Percentiles rank a stretch among this genome's conserved stretches.
Evolutionary conservation across 2,113 vertebrate genomes (phyloP).

Genomic region (Sclerurus mexicanus): DNA sequence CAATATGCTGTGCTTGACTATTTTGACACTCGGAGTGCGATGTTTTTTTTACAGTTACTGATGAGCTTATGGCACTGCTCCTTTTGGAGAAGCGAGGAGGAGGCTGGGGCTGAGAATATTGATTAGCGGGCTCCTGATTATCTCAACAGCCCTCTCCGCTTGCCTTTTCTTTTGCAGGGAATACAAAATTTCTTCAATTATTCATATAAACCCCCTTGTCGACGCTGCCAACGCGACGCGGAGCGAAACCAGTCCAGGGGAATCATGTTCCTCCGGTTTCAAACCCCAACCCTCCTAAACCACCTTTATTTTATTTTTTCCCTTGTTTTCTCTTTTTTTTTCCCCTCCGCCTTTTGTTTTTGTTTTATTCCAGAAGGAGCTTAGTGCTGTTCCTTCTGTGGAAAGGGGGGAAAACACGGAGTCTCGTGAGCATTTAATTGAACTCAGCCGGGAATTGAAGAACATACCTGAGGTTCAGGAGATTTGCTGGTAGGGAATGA

Average conservation of each 20-base stretch:
- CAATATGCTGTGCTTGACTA: slow-evolving; percentile 79
- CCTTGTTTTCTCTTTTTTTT: background rate
- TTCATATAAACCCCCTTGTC: slow-evolving; percentile 83
- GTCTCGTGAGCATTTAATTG: slow-evolving; percentile 92
- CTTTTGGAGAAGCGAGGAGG: slow-evolving; percentile 72
- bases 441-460: slow-evolving; percentile 94
- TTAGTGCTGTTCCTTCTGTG: slow-evolving; percentile 83
- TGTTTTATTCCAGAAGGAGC: slow-evolving; percentile 87
- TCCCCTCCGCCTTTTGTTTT: slow-evolving; percentile 32
- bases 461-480: slow-evolving; percentile 92
- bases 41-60: slow-evolving; percentile 81
- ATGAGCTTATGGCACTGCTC: slow-evolving; percentile 80
- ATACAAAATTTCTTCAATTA: slow-evolving; percentile 87
- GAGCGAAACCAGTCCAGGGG: slow-evolving; percentile 63
- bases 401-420: slow-evolving; percentile 74
- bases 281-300: background rate
- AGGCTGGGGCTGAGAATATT: slow-evolving; percentile 76
- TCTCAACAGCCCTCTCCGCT: slow-evolving; percentile 79
- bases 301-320: slow-evolving; percentile 1
- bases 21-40: slow-evolving; percentile 78
- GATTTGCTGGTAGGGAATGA: slow-evolving; percentile 68
- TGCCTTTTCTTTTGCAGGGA: slow-evolving; percentile 72
- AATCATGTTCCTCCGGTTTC: slow-evolving; percentile 28
- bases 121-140: slow-evolving; percentile 88
- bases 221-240: slow-evolving; percentile 73